Evolutionary conservation across 92 coral and sea anemone genomes (phyloP), one percentile per base, ranked within the genome.

Genomic region (Hydrozoanthus gracilis): DNA sequence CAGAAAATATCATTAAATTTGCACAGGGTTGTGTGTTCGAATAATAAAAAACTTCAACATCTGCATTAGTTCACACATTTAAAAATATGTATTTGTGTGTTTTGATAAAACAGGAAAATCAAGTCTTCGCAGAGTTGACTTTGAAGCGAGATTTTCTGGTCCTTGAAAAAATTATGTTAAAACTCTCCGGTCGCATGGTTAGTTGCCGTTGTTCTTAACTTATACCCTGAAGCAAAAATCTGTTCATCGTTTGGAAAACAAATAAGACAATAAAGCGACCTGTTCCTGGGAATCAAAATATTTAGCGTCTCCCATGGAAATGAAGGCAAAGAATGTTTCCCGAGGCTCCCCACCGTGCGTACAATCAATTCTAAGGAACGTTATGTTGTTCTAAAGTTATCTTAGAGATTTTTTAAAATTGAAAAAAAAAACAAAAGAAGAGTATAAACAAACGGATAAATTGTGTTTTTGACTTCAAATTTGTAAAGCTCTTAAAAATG

Each of bases 261-360:
- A 80, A 62, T 65, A 13, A 66, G 15, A 80, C 85, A 80, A 80
- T 65, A n/a, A 48, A 46, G 85, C 49, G 54, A 80, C 85, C 85
- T 80, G 85, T 65, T 65, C 85, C 51, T 80, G 85, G 85, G 85
- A 80, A 80, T 45, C 85, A 80, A 80, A 80, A 80, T 80, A 80
- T 65, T 80, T 80, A 17, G 16, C 85, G 75, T 49, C 85, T 80
- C 85, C 85, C 85, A 80, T 65, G 66, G 74, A 80, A 80, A 46
- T 80, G 49, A 20, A 47, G 85, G 66, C 47, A 80, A 64, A 74
- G 85, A 64, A 47, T 48, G 69, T 64, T 44, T 51, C 48, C 44
- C 66, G 73, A 15, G 74, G 60, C 47, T 4, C 20, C 85, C 85
- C 70, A 74, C 48, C 1, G 83, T 39, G 83, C 9, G 6, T 3